phyloP scores from a whole-genome alignment of 2,113 vertebrate species.

The Motacilla alba region DNA sequence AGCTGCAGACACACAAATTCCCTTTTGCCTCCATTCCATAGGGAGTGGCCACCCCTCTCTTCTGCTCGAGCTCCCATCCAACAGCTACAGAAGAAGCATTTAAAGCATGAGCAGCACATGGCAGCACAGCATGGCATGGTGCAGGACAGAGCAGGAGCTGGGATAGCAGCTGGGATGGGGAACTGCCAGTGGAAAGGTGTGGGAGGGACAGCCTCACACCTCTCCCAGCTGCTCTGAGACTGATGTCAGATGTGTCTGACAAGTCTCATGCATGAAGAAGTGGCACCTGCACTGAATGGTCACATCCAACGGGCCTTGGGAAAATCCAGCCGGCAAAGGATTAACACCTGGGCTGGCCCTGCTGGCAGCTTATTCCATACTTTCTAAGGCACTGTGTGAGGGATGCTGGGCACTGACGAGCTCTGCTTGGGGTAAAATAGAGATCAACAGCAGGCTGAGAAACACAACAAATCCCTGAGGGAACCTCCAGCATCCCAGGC shows the following conservation, averaged over 20 bases:
- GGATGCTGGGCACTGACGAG: neutral
- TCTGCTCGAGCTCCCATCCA: neutral
- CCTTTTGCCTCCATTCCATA: neutral
- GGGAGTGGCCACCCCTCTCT: neutral
- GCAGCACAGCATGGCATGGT: neutral
- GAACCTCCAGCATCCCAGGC: neutral
- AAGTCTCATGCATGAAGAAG: accelerated
- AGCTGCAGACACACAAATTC: neutral
- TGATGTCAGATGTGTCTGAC: accelerated
- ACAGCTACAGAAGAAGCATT: accelerated
- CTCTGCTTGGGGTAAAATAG: neutral
- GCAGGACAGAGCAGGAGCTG: neutral
- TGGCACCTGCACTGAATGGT: neutral
- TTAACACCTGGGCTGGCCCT: neutral
- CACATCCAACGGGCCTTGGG: too few relatives aligned
- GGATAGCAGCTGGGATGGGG: accelerated
- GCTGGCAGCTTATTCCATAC: accelerated
- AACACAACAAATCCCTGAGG: neutral
- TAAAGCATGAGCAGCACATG: accelerated
- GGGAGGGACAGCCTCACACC: neutral
- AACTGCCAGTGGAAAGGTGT: neutral
- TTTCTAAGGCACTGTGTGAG: neutral
- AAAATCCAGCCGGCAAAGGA: neutral
- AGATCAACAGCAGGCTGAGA: neutral
- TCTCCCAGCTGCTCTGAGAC: neutral